Evolutionary conservation across 64 coral and sea anemone species (phyloP), one percentile per base, ranked within the genome.

Genomic region (Stylophora pistillata): DNA sequence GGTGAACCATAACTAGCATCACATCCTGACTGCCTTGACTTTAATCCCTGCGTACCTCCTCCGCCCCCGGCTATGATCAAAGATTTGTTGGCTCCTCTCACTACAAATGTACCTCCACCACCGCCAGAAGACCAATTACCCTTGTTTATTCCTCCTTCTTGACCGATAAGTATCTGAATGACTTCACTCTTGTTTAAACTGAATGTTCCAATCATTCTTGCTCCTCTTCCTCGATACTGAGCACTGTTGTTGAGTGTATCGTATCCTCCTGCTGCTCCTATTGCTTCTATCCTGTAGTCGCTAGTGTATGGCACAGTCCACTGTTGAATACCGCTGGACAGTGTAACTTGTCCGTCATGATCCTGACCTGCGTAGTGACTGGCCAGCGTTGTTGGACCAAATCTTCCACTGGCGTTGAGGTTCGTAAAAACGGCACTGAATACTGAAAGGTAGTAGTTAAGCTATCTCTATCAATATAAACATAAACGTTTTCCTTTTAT

Each of bases 31-130:
- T 76, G 58, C 30, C 78, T 72, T 5, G n/a, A 74, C 0, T 0
- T 1, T 16, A 78, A 71, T 15, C 7, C 15, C 68, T 85, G n/a
- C 33, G 77, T 74, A 1, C 92, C 92, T 14, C 70, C 92, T 18
- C 92, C 92, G 23, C 87, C 92, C 6, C 92, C 92, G 25, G 92
- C 91, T 62, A 93, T 74, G 23, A 87, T 80, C 26, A 93, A 59
- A 34, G 91, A 66, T 0, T 74, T 79, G 64, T 86, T 87, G 65
- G 32, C 23, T 13, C 69, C 9, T 52, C 74, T 69, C 23, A 70
- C 76, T n/a, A 94, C 80, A 86, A 94, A 94, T 3, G 86, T 89
- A 28, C 92, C 92, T 18, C 92, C 92, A 54, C 92, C 92, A 55
- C 92, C 92, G 18, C 92, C 80, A 1, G 87, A 94, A 32, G 21